Base-by-base conservation (phyloP, 2,113 vertebrate species). In the Chitala chitala region DNA sequence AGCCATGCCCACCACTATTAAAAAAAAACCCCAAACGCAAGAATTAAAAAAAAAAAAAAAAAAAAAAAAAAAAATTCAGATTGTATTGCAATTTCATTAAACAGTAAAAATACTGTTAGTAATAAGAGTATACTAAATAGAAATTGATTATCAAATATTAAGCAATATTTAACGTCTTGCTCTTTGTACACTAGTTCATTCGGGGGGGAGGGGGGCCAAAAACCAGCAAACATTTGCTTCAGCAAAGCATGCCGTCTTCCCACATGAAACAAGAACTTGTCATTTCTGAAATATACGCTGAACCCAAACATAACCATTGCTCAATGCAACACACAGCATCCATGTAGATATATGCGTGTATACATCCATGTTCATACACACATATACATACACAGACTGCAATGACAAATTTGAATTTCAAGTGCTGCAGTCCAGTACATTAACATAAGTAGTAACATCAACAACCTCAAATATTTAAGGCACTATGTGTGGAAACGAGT, bases 381-480 rank as follows among this genome's bases (percentile, higher is more conserved):
- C 20, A 56, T 31, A 84, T 79, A 89, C 85, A 85, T 87, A 84
- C 86, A 84, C 84, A 87, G 82, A 92, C 90, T 89, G 85, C 87
- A 93, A 90, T 87, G 90, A 92, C 90, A 92, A 91, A 93, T 95
- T 90, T 90, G 92, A 94, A 94, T 90, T 94, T 94, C 95, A 97
- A 98, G 94, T 98, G 95, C 96, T 96, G 94, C 94, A 96, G 94
- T 96, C 94, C 93, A 94, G 90, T 91, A 98, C 95, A 94, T 95
- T 92, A 92, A 93, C 93, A 94, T 95, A 95, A 93, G 92, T 92
- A 95, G 91, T 94, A 96, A 98, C 94, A 94, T 95, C 90, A 95
- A 97, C 94, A 94, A 98, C 94, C 93, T 96, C 93, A 92, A 94
- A 98, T 98, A 98, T 96, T 96, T 98, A 99, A 99, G 97, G 97